These are phyloP conservation scores for Gymnoscopelus braueri DNA, from an alignment of 2,797 vertebrate genomes.

Conservation along the genomic window DNA sequence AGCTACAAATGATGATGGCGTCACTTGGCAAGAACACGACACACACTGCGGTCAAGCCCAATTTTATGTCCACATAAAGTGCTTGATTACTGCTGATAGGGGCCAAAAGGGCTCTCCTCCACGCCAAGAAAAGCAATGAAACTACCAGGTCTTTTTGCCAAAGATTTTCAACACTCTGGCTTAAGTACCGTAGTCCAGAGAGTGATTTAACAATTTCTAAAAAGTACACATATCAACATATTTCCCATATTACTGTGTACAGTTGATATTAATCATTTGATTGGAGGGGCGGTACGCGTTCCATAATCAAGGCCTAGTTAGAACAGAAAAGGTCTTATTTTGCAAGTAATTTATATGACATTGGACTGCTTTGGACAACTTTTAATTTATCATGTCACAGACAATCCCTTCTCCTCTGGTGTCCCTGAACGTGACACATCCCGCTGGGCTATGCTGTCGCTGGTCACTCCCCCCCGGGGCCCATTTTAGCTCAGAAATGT, in stretches of 20 bases:
- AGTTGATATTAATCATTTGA: conserved; percentile 59
- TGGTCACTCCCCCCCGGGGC: conserved; percentile 54
- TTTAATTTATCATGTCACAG: conserved; percentile 28
- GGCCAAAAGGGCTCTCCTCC: conserved; percentile 36
- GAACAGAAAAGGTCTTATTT: conserved; percentile 42
- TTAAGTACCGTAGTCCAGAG: conserved; percentile 43
- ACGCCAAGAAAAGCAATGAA: conserved; percentile 68
- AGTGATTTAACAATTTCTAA: conserved; percentile 57
- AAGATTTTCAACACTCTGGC: conserved; percentile 59
- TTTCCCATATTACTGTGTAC: conserved; percentile 59
- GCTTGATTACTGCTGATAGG: conserved; percentile 57
- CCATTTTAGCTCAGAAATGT: conserved; percentile 71
- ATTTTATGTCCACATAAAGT: conserved; percentile 45
- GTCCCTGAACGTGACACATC: conserved; percentile 51
- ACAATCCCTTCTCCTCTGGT: conserved; percentile 41
- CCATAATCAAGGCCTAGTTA: neutral
- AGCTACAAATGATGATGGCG: conserved; percentile 54
- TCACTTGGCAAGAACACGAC: conserved; percentile 50
- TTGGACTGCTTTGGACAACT: conserved; percentile 40
- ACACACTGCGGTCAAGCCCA: conserved; percentile 37
- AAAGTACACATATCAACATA: conserved; percentile 60
- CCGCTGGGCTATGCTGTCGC: conserved; percentile 39
- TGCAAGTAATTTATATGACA: conserved; percentile 27
- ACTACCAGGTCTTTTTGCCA: conserved; percentile 46
- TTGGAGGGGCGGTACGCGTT: conserved; percentile 6